These are phyloP conservation scores for Tragelaphus oryx DNA, from an alignment of 2,797 vertebrate genomes.

Conservation along the genomic window DNA sequence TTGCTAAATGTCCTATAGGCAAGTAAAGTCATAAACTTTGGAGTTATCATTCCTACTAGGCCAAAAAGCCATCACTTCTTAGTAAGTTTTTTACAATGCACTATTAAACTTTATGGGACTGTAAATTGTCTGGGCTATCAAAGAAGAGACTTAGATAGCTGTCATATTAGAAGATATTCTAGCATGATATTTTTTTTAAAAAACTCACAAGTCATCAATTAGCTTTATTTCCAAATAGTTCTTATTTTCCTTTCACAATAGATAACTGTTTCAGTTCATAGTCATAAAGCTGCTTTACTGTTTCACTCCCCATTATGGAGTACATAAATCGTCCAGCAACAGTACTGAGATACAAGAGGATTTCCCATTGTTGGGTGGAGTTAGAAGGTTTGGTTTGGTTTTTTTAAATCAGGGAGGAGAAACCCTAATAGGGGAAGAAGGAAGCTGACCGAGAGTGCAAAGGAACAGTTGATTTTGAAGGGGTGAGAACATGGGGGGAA, in stretches of 20 bases:
- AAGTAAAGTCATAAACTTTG: not conserved
- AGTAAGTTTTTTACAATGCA: not conserved
- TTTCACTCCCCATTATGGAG: not conserved
- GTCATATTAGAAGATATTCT: conserved; percentile 8
- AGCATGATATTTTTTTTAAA: not conserved
- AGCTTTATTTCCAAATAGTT: not conserved
- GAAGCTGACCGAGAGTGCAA: not conserved
- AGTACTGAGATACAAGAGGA: not conserved
- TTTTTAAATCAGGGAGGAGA: not conserved
- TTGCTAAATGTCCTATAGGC: not conserved
- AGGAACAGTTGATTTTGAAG: not conserved
- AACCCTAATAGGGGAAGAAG: not conserved
- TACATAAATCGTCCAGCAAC: not conserved
- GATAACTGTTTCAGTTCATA: not conserved
- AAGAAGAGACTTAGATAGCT: not conserved
- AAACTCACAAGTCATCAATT: not conserved
- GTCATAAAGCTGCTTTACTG: not conserved
- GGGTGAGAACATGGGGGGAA: not conserved
- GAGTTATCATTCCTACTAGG: not conserved
- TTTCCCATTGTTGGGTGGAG: not conserved
- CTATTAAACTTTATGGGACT: conserved; percentile 4
- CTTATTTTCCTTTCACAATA: not conserved
- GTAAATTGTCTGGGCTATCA: not conserved
- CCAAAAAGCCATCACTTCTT: not conserved
- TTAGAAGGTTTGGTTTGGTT: not conserved